Base-by-base conservation (phyloP, 1,140 invertebrate genomes). In the Tribolium madens region DNA sequence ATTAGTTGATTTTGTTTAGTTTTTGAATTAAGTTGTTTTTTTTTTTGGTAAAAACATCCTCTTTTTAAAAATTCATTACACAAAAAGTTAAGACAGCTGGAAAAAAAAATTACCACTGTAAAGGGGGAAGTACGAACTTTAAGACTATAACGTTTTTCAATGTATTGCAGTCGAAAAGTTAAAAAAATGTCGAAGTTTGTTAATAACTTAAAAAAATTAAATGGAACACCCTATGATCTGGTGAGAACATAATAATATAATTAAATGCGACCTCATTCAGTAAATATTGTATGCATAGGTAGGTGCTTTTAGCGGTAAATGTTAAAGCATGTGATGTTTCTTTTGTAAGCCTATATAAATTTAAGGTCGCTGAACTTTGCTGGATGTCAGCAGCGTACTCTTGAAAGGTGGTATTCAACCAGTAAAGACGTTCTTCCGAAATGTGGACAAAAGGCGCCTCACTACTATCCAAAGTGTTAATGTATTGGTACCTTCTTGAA, bases 311-410 rank as follows among this genome's bases (percentile, higher is more conserved):
- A 10, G 64, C 64, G 1, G 64, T 69, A 36, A 69, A 69, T 36
- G 2, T 69, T 36, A 69, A 36, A 4, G 64, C 64, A 13, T 69
- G n/a, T 12, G 64, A 1, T 33, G 18, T 68, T 26, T 68, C 60
- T 5, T 68, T 68, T 21, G 15, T 68, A 2, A 68, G n/a, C 3
- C 60, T 21, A 10, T 33, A 12, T 68, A 42, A 12, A 13, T 33
- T 42, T 12, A 14, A 21, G 3, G 9, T 33, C 4, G n/a, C n/a
- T n/a, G n/a, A n/a, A n/a, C n/a, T n/a, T n/a, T 21, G 2, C 13
- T 68, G 60, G n/a, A 68, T 68, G 14, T 68, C 60, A 31, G 3
- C 60, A 68, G 31, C 31, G n/a, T 68, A 68, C 2, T 68, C n/a
- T 26, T 10, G 60, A 33, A 68, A 68, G 3, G 60, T 68, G 14